Conservation (phyloP, 2,113 vertebrate species). For the Hypocryptadius cinnamomeus region DNA sequence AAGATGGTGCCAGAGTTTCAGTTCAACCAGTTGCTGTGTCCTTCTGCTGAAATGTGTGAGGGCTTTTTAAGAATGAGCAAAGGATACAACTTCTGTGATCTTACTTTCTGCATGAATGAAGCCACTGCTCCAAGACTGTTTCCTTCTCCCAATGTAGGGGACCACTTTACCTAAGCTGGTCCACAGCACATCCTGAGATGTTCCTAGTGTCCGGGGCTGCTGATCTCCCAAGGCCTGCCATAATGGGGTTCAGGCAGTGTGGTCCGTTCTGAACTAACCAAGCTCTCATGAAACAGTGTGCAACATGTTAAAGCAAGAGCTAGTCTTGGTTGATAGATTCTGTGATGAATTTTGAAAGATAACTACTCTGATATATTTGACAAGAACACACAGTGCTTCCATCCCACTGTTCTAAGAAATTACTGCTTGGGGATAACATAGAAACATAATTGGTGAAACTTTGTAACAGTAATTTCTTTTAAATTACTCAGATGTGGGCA, state of each 20-base stretch:
- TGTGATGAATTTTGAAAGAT: not conserved
- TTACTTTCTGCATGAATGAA: not conserved
- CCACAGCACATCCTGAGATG: not conserved
- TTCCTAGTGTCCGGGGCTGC: not conserved
- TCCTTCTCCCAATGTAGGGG: not conserved
- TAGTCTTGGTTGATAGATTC: not conserved
- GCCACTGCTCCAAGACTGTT: not conserved
- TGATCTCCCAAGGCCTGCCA: not conserved
- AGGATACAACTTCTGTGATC: not conserved
- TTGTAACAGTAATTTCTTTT: not conserved
- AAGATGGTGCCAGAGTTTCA: not conserved
- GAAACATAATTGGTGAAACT: not conserved
- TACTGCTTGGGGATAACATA: not conserved
- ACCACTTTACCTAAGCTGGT: not conserved
- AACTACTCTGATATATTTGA: not conserved
- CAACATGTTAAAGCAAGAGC: not conserved
- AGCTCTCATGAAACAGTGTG: not conserved
- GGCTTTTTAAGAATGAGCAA: not conserved
- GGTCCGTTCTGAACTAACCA: not conserved
- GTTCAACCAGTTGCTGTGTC: fast-evolving
- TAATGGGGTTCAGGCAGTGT: not conserved
- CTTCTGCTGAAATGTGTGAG: not conserved
- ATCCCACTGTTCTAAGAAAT: not conserved
- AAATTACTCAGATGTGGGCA: not conserved
- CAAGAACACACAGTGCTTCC: not conserved